Base-by-base conservation (phyloP, 2,113 vertebrate species). In the Aspiorhynchus laticeps region DNA sequence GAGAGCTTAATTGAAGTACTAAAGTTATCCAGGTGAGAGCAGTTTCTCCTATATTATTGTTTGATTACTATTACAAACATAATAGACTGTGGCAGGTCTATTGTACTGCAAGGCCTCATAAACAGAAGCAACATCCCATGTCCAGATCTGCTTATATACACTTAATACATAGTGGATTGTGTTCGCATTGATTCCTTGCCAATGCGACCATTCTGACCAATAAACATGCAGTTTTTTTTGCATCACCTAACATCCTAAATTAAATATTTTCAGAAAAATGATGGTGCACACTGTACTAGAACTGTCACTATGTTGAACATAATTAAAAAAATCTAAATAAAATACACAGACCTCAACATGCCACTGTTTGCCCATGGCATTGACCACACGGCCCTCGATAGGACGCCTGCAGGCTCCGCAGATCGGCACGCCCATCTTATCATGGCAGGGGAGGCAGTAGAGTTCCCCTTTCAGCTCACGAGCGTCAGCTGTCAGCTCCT, bases 341-440 rank as follows among this genome's bases (percentile, higher is more conserved):
- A 14, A 3, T 38, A 38, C 24, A 85, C 94, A 90, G 93, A 99
- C 98, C 97, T 99, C 98, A 76, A 99, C 98, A 1, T 99, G 98
- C 98, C 98, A 99, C 89, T 99, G 98, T 88, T 99, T 99, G 88
- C 98, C 98, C 98, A 99, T 99, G 63, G 98, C 98, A 43, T 99
- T 99, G 78, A 99, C 98, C 79, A 99, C 98, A 0, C 98, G 97
- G 0, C 98, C 98, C 91, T 99, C 98, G 3, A 99, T 99, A 53
- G 98, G 98, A 87, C 98, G 96, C 83, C 98, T 95, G 87, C 98
- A 99, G 4, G 98, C 98, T 0, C 98, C 98, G 41, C 98, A 99
- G 93, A 99, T 99, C 14, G 98, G 98, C 9, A 99, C 98, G 0
- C 98, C 98, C 98, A 99, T 99, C 93, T 99, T 99, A 90, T 99